Base-by-base conservation (phyloP, 2,113 vertebrate species). In the Rissa tridactyla region DNA sequence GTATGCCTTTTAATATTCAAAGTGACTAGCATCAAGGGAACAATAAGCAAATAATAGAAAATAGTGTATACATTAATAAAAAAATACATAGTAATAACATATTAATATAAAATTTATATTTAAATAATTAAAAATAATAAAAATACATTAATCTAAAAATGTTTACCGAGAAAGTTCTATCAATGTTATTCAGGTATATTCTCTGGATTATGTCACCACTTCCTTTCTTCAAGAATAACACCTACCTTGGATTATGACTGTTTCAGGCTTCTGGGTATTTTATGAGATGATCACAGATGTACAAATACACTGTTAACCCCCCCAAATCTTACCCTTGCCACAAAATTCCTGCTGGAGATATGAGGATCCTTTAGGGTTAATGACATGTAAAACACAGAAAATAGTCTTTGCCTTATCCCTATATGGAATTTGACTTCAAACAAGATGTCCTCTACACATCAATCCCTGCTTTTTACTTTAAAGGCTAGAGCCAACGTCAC, bases 401-500 rank as follows among this genome's bases (percentile, higher is more conserved):
- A 55, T 46, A 58, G 10, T 16, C 14, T 85, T 22, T 90, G 13
- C 12, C 26, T 54, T 23, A 9, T 64, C 18, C 29, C 36, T 2
- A 1, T 36, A 34, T 4, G 16, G 29, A 62, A 73, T 78, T 32
- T 78, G 72, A 64, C 64, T 70, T 88, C 60, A 70, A 73, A 86
- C 11, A 77, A 23, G 13, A 26, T 51, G 21, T 73, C 21, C 10
- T 88, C 5, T 84, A 29, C 10, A 38, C 8, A 66, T 78, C 12
- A 55, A 6, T 73, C n/a, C 5, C 30, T 54, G 9, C 2, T 51
- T 91, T 84, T 68, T 46, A n/a, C 16, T 76, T 8, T 47, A 84
- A 92, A 75, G 2, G 0, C 18, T 40, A 52, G 4, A 71, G 15
- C 9, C 4, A 46, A 54, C 0, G 0, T 27, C 18, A 23, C 19